Base-by-base conservation (phyloP, 92 coral and sea anemone species). In the Ricordea florida region DNA sequence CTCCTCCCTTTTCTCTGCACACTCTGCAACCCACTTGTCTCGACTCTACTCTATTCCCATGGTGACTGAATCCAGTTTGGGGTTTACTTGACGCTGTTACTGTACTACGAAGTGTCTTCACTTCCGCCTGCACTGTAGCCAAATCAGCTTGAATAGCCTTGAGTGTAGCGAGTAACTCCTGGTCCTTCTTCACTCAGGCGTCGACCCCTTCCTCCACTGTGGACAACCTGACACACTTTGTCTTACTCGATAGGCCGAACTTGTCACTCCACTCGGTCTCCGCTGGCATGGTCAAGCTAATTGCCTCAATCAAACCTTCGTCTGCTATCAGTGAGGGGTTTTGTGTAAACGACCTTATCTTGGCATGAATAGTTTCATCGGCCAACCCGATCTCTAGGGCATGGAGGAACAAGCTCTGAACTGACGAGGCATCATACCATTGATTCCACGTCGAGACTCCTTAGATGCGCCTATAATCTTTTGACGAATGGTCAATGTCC, bases 401-500 rank as follows among this genome's bases (percentile, higher is more conserved):
- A 79, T 82, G 89, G 2, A 87, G 68, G 51, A 87, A 81, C 31
- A 87, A 43, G 11, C 77, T 53, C 31, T 87, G 88, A 10, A 87
- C 88, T 56, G 89, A 69, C 1, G 45, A 6, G 18, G 50, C 60
- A 62, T 70, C 77, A 76, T 87, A 87, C 29, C n/a, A n/a, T 66
- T 82, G 9, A 87, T 63, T 26, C 80, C 73, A 36, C 72, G 62
- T 10, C 28, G 69, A 6, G 84, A 60, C 57, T 74, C 88, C 41
- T 74, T 50, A 62, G 91, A 72, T 2, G 79, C 85, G 34, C 35
- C 53, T 1, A 66, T 69, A 2, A 84, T 57, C 50, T 68, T 84
- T 49, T 84, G 89, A 11, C 82, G 55, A 26, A 83, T 66, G 4
- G 89, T 88, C n/a, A 82, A 46, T 27, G 89, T 78, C 35, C 93